Conservation (phyloP, 2,113 vertebrate genomes). For the Rhea americana region DNA sequence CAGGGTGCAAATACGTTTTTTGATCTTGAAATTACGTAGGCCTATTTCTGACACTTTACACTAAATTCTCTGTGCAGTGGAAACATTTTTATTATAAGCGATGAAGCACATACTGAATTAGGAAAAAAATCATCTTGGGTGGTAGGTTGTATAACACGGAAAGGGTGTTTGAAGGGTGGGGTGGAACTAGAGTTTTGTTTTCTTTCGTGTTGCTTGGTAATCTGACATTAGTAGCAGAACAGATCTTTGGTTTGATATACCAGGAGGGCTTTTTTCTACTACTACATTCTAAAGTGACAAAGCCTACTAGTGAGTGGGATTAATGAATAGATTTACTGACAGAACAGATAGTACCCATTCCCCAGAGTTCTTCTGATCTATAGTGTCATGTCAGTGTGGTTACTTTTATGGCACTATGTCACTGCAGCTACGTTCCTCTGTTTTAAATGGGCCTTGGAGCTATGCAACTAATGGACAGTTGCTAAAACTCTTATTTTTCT, state of each 20-base stretch:
- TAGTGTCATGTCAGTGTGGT: not conserved
- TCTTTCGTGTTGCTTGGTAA: not conserved
- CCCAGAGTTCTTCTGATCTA: not conserved
- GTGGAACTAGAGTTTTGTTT: rapidly evolving
- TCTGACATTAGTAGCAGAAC: not conserved
- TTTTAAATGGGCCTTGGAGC: not conserved
- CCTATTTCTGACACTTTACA: not conserved
- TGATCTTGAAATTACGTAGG: not conserved
- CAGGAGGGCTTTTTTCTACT: not conserved
- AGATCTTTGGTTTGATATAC: not conserved
- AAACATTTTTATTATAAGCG: not conserved
- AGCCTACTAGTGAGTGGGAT: not conserved
- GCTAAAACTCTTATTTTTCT: not conserved
- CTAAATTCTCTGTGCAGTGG: not conserved
- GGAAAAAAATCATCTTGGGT: not conserved
- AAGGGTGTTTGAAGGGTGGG: not conserved
- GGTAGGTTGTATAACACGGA: not conserved
- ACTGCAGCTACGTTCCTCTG: not conserved
- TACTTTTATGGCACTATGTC: not conserved
- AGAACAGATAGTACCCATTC: not conserved
- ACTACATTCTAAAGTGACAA: not conserved
- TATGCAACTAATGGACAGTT: not conserved
- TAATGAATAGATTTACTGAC: not conserved
- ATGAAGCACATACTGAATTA: not conserved
- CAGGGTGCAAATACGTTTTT: not conserved